These are phyloP conservation scores for Leptinotarsa texana DNA, from an alignment of 1,140 invertebrate species.

Conservation along the genomic window DNA sequence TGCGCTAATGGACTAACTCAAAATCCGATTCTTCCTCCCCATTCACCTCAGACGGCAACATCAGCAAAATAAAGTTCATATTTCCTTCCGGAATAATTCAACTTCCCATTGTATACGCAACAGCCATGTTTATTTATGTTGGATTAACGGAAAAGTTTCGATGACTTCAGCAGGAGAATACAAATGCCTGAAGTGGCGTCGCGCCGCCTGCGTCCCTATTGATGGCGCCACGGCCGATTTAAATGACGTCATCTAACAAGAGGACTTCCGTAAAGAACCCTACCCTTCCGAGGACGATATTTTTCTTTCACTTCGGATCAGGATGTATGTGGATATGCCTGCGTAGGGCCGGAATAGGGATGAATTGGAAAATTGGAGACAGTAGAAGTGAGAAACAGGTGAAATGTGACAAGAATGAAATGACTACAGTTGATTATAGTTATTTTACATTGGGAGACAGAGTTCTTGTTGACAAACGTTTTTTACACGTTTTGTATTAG, in stretches of 20 bases:
- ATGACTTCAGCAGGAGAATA: constrained; percentile 32
- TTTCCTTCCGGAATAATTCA: constrained; percentile 9
- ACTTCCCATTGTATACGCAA: constrained; percentile 15
- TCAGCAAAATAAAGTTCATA: background rate
- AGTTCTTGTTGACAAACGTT: no score
- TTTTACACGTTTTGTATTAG: no score
- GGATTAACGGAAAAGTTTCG: constrained; percentile 12
- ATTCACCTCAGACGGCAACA: background rate
- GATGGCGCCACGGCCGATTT: constrained; percentile 38
- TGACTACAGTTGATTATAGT: no score
- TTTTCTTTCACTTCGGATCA: constrained; percentile 38
- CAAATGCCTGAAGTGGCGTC: constrained; percentile 40
- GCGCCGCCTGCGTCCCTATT: constrained; percentile 34
- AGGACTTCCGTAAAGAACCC: constrained; percentile 40
- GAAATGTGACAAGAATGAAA: no score
- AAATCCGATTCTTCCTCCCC: background rate
- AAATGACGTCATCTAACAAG: constrained; percentile 42
- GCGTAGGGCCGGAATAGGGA: background rate
- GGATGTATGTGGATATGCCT: background rate
- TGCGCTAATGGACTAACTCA: background rate
- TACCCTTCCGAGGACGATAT: constrained; percentile 35
- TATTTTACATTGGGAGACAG: no score
- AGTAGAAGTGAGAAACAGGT: background rate
- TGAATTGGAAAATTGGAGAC: background rate
- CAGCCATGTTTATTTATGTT: constrained; percentile 17